These are phyloP conservation scores for Sylvia borin DNA, from an alignment of 2,797 vertebrate species.

Conservation along the genomic window DNA sequence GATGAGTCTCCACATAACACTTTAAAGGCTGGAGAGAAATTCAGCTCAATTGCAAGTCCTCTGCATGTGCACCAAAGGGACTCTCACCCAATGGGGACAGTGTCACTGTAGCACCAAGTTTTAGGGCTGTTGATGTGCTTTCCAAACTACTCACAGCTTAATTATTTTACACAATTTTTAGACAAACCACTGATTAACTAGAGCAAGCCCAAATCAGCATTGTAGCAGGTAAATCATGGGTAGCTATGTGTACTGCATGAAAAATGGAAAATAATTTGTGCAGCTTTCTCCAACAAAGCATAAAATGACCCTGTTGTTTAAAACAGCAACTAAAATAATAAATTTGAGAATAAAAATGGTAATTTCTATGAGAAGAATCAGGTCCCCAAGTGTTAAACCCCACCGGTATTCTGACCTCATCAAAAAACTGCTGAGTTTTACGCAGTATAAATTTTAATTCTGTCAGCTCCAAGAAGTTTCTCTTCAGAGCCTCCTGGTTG, in stretches of 20 bases:
- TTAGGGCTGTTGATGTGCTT: background rate
- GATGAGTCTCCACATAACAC: background rate
- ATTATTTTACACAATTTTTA: background rate
- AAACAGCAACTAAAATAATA: conserved; percentile 67
- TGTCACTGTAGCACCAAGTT: accelerated
- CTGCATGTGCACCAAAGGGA: accelerated
- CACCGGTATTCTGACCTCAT: conserved; percentile 88
- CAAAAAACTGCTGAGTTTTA: conserved; percentile 97
- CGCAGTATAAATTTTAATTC: conserved; percentile 98
- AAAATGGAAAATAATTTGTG: conserved; percentile 59
- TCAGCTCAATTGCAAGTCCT: background rate
- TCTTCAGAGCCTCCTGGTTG: conserved; percentile 97
- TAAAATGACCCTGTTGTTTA: conserved; percentile 46
- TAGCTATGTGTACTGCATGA: conserved; percentile 51
- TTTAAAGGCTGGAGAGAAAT: background rate
- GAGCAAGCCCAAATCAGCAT: conserved; percentile 10
- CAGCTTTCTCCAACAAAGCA: conserved; percentile 58
- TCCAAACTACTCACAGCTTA: background rate
- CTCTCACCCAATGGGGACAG: background rate
- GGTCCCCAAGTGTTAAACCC: conserved; percentile 37
- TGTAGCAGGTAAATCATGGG: background rate
- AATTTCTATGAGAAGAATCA: conserved; percentile 25
- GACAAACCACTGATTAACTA: background rate
- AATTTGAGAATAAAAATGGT: conserved; percentile 61
- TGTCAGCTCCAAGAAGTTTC: conserved; percentile 95